Evolutionary conservation across 2,888 invertebrate species (phyloP).

Genomic region (Rosalia funebris): DNA sequence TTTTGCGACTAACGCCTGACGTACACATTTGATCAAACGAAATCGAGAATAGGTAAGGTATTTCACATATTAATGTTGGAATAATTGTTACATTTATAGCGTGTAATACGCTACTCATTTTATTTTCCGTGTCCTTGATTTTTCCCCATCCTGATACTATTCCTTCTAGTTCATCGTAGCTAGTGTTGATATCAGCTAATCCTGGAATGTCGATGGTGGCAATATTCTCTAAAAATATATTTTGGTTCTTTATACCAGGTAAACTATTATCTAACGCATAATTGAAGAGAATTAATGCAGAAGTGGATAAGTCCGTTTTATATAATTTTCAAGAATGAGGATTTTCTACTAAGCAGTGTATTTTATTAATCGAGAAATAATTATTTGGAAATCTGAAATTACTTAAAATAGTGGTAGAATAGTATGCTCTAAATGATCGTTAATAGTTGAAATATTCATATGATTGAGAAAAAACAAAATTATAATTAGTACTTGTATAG

Average conservation of each 20-base stretch:
- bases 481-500: too few relatives aligned
- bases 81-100: slow-evolving; percentile 38
- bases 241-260: too few relatives aligned
- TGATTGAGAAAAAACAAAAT: too few relatives aligned
- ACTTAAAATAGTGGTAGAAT: too few relatives aligned
- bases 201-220: slow-evolving; percentile 23
- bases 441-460: too few relatives aligned
- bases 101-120: slow-evolving; percentile 30
- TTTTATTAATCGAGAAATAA: too few relatives aligned
- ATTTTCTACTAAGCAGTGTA: too few relatives aligned
- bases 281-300: not conserved
- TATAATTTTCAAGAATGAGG: not conserved
- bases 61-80: slow-evolving; percentile 29
- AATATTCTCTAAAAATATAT: slow-evolving; percentile 29
- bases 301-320: not conserved
- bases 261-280: too few relatives aligned
- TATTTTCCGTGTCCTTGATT: slow-evolving; percentile 25
- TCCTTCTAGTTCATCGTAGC: slow-evolving; percentile 28
- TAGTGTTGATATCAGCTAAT: slow-evolving; percentile 25
- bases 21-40: slow-evolving; percentile 37
- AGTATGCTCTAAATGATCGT: too few relatives aligned
- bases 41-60: slow-evolving; percentile 33
- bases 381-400: too few relatives aligned
- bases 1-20: slow-evolving; percentile 29
- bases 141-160: slow-evolving; percentile 41